A percentile compares a stretch with the other conserved stretches of the same genome.
Conservation (phyloP, 2,797 vertebrate genomes). For the Setipinna tenuifilis region DNA sequence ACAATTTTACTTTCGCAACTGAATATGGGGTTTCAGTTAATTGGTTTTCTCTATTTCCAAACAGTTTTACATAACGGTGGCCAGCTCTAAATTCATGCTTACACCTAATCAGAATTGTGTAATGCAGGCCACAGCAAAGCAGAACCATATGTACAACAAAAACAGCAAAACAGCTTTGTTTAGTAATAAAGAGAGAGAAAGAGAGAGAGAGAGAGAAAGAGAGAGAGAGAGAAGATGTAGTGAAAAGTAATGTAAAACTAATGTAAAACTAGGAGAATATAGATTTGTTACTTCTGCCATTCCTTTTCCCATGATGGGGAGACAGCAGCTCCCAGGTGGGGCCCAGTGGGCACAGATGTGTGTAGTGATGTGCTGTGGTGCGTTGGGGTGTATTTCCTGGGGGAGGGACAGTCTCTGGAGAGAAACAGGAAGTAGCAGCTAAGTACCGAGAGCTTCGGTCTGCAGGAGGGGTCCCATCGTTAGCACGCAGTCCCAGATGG, state of each 20-base stretch:
- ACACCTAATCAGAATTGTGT: neutral
- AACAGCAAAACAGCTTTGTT: neutral
- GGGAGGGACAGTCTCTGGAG: neutral
- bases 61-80: neutral
- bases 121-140: neutral
- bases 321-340: neutral
- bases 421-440: neutral
- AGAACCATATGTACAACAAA: neutral
- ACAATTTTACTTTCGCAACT: neutral
- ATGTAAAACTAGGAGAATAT: too few species aligned
- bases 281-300: too few species aligned
- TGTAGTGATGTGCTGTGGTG: neutral
- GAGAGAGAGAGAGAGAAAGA: too few species aligned
- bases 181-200: neutral
- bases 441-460: neutral
- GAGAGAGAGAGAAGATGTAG: neutral
- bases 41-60: neutral
- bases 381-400: neutral
- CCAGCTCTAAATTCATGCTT: neutral
- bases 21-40: neutral
- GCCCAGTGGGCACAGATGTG: neutral
- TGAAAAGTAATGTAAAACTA: too few species aligned
- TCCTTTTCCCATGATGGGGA: neutral
- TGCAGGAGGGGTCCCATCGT: neutral
- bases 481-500: neutral